Conservation (phyloP, 2,797 vertebrate genomes). For the Graptemys geographica region DNA sequence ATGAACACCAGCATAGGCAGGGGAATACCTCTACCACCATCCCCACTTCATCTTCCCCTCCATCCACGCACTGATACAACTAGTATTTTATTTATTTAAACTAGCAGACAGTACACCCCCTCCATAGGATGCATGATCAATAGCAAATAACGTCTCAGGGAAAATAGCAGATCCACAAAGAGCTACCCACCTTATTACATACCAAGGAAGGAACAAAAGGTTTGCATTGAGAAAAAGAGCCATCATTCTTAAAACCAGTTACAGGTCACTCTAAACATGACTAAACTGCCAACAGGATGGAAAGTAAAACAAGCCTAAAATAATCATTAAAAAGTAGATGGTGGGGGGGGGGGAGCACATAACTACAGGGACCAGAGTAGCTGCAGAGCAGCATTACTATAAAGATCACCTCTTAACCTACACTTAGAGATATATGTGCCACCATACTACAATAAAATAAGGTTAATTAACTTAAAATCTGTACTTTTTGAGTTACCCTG, state of each 20-base stretch:
- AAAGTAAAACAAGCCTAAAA: not conserved
- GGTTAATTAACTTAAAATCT: not conserved
- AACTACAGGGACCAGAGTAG: not conserved
- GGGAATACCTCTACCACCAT: not conserved
- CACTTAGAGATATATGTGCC: not conserved
- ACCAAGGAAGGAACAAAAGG: not conserved
- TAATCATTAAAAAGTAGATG: not conserved
- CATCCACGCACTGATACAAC: not conserved
- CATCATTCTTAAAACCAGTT: not conserved
- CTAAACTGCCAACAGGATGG: not conserved
- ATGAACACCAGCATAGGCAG: not conserved
- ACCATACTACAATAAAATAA: not conserved
- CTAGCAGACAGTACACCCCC: not conserved
- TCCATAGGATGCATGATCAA: not conserved
- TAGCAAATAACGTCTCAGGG: not conserved
- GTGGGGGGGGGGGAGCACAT: not conserved
- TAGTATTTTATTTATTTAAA: not conserved
- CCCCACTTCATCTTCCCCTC: not conserved
- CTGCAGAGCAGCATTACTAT: not conserved
- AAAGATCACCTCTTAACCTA: not conserved
- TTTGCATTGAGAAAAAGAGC: not conserved
- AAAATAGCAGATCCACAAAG: not conserved
- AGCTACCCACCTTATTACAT: not conserved
- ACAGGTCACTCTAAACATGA: not conserved
- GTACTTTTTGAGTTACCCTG: not conserved